Percentiles rank a stretch among this genome's conserved stretches.
Conservation (phyloP, 1,140 invertebrate genomes). For the Drosophila arizonae region DNA sequence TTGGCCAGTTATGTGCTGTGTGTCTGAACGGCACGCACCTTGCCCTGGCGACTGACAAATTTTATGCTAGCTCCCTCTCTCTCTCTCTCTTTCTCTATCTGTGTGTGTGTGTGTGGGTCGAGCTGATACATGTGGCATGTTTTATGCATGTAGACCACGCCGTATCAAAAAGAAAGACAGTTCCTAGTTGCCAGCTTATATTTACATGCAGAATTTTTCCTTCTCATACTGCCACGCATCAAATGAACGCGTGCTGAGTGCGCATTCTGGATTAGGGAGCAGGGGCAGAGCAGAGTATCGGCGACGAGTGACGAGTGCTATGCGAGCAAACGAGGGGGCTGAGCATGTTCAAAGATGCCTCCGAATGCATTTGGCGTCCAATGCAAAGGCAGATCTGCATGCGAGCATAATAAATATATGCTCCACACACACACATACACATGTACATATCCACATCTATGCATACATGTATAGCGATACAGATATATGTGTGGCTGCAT, state of each 20-base stretch:
- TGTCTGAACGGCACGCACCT: constrained; percentile 16
- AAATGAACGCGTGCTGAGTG: constrained; percentile 46
- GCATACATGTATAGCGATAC: constrained; percentile 6
- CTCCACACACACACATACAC: background rate
- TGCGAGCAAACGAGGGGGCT: background rate
- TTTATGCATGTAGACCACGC: constrained; percentile 32
- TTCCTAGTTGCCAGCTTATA: constrained; percentile 40
- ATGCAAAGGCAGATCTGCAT: constrained; percentile 36
- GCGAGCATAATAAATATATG: background rate
- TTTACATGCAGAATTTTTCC: constrained; percentile 55
- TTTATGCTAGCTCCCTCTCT: constrained; percentile 17
- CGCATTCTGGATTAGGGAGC: constrained; percentile 32
- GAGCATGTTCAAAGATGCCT: constrained; percentile 31
- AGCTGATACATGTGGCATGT: constrained; percentile 15
- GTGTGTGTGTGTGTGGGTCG: constrained; percentile 7
- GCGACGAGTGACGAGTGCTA: background rate
- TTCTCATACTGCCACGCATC: constrained; percentile 23
- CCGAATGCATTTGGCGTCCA: constrained; percentile 29
- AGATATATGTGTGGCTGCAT: background rate
- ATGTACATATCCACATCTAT: constrained; percentile 42
- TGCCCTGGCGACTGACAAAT: constrained; percentile 26
- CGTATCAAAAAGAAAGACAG: background rate
- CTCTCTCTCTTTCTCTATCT: no score
- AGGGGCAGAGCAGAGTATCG: background rate
- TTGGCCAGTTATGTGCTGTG: constrained; percentile 4